Evolutionary conservation across 2,113 vertebrate genomes (phyloP), one percentile per base, ranked within the genome.

Genomic region (Aythya baeri): DNA sequence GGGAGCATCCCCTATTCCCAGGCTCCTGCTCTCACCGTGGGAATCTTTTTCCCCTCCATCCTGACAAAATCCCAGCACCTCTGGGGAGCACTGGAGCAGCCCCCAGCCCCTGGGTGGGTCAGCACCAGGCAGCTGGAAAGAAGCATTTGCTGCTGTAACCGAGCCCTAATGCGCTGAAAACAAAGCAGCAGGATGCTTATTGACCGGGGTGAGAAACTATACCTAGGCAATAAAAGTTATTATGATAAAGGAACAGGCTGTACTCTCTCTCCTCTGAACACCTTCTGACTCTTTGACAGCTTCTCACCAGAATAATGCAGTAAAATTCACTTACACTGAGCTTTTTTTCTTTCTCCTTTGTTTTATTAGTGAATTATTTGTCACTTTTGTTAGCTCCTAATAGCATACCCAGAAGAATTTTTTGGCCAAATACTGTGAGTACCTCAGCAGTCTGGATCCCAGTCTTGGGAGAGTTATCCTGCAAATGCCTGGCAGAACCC

Each of bases 211-310:
- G 67, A 94, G 67, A 87, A 84, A 67, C 27, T 70, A 71, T 85
- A 86, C 70, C 54, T 85, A 66, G 44, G 91, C 63, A 93, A 93
- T 94, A 95, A 92, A 94, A 91, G 71, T 85, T 92, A 86, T 89
- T 94, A 86, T 86, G 61, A 85, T 89, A 91, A 94, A 83, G 36
- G 95, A 95, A 96, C 96, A 96, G 62, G n/a, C 76, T 93, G 91
- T 92, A 80, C 78, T 95, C 43, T 72, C 78, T 75, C 31, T 34
- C 93, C 68, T 59, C 83, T 58, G 58, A 91, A 80, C 22, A 91
- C 57, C 26, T 89, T 88, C 96, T 92, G 83, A 85, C 52, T 96
- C 81, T 93, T 75, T 55, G 74, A 85, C 41, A 84, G 58, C 67
- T 79, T 94, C 84, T 80, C 55, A 59, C 46, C 55, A 63, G 44